These are phyloP conservation scores for Batillaria attramentaria DNA, from an alignment of 1,140 invertebrate species.

Conservation along the genomic window DNA sequence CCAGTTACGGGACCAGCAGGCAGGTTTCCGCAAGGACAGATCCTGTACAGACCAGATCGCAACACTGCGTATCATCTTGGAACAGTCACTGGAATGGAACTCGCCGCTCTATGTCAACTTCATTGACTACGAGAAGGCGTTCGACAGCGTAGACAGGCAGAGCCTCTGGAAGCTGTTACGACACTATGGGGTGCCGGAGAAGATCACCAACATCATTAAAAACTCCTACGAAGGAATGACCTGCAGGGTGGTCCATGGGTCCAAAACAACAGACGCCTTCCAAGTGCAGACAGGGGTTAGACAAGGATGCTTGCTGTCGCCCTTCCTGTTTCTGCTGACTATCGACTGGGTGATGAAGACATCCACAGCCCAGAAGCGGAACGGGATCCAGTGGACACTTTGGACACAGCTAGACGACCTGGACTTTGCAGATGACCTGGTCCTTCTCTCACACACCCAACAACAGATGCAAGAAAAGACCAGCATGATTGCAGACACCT, in stretches of 20 bases:
- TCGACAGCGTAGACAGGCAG: background rate
- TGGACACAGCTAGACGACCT: slow-evolving; percentile 34
- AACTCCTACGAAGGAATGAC: background rate
- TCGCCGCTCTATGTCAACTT: too few species aligned
- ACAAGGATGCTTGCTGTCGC: slow-evolving; percentile 2
- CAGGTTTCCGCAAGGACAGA: too few species aligned
- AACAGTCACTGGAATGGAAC: background rate
- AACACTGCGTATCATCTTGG: too few species aligned
- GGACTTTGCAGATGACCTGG: slow-evolving; percentile 37
- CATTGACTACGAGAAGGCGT: background rate
- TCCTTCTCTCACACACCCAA: slow-evolving; percentile 34
- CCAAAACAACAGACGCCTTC: background rate
- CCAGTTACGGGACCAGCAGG: too few species aligned
- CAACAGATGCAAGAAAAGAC: slow-evolving; percentile 33
- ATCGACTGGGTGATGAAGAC: background rate
- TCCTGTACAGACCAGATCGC: too few species aligned
- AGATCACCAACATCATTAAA: background rate
- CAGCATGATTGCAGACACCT: slow-evolving; percentile 18
- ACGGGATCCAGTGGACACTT: background rate
- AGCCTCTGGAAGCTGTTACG: background rate
- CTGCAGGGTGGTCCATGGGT: background rate
- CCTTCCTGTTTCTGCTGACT: background rate
- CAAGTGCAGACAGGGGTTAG: background rate
- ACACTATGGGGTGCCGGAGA: slow-evolving; percentile 4
- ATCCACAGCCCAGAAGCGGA: slow-evolving; percentile 13